Evolutionary conservation across 2,888 invertebrate species (phyloP).

Genomic region (Ctena decussata): DNA sequence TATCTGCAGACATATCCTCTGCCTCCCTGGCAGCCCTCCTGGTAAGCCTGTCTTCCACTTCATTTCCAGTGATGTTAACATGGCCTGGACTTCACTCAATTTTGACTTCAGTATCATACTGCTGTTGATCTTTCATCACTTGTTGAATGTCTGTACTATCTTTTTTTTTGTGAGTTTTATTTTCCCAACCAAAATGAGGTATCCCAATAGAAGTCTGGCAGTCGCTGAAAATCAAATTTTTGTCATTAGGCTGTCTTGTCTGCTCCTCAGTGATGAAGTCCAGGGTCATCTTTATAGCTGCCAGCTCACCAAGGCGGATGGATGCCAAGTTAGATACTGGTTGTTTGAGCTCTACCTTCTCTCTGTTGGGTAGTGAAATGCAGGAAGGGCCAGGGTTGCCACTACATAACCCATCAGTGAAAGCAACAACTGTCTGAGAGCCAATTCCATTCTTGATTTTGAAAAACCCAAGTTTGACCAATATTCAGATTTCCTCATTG

Average conservation of each 20-base stretch:
- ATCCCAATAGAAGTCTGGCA: constrained; percentile 19
- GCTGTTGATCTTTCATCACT: too few species aligned
- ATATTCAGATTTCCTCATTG: constrained; percentile 18
- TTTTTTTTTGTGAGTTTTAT: background rate
- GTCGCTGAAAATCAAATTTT: background rate
- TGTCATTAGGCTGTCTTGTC: background rate
- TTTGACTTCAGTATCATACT: background rate
- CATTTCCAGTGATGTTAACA: too few species aligned
- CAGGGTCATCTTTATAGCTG: too few species aligned
- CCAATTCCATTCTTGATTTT: background rate
- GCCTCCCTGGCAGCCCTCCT: too few species aligned
- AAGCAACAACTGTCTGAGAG: constrained; percentile 10
- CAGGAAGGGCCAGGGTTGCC: constrained; percentile 25
- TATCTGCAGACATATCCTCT: too few species aligned
- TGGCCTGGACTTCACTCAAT: background rate
- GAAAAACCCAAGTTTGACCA: background rate
- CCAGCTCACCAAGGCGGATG: too few species aligned
- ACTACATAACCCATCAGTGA: constrained; percentile 25
- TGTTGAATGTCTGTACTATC: background rate
- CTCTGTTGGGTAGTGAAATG: background rate
- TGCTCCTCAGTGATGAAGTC: background rate
- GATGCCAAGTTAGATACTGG: constrained; percentile 22
- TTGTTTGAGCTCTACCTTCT: background rate
- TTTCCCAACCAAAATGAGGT: background rate
- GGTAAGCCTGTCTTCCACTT: too few species aligned